A percentile compares a stretch with the other conserved stretches of the same genome.
Evolutionary conservation across 1,140 invertebrate species (phyloP).

Genomic region (Drosophila insularis): DNA sequence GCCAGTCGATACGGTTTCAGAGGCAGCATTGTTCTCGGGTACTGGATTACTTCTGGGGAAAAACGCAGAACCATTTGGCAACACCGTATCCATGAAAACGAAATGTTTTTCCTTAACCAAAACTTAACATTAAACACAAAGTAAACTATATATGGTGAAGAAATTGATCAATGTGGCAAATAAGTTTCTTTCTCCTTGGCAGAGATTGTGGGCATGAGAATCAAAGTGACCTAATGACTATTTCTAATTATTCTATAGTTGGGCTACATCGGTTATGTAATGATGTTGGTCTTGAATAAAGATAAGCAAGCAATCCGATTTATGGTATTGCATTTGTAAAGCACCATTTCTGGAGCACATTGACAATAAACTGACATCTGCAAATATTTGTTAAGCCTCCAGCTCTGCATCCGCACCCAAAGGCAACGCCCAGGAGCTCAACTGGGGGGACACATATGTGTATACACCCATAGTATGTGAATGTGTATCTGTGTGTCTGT

Average conservation of each 20-base stretch:
- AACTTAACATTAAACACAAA: too few species aligned
- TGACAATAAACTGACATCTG: conserved; percentile 54
- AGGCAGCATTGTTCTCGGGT: too few species aligned
- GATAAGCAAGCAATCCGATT: conserved; percentile 14
- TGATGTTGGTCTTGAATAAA: conserved; percentile 10
- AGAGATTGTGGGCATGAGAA: too few species aligned
- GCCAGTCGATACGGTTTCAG: neutral
- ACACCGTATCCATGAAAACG: too few species aligned
- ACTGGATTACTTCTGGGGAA: too few species aligned
- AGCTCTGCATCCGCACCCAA: neutral
- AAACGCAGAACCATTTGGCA: too few species aligned
- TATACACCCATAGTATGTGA: neutral
- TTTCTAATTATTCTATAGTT: neutral
- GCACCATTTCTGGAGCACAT: conserved; percentile 18
- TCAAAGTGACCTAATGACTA: neutral
- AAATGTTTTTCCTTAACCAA: too few species aligned
- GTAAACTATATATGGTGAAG: too few species aligned
- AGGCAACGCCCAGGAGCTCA: conserved; percentile 7
- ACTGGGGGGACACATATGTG: conserved; percentile 27
- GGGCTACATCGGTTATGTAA: conserved; percentile 1
- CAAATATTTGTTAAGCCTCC: conserved; percentile 46
- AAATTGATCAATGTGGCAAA: too few species aligned
- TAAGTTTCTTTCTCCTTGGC: too few species aligned
- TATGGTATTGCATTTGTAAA: conserved; percentile 54
- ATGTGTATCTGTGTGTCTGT: conserved; percentile 23